Evolutionary conservation across 2,797 vertebrate species (phyloP).

Genomic region (Poliocrania exsul): DNA sequence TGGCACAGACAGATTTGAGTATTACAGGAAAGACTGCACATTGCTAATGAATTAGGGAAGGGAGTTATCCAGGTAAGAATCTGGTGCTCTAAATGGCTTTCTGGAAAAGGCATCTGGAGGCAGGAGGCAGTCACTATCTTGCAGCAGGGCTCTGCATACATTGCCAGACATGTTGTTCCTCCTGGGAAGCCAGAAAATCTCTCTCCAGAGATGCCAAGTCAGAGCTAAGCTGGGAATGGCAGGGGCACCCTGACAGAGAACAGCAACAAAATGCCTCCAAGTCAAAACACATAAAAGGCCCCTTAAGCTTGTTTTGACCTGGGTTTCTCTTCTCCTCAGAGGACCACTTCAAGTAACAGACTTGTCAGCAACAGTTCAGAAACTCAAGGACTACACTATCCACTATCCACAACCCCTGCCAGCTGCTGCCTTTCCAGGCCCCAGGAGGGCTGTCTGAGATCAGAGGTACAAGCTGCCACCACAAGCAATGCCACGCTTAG

Average conservation of each 20-base stretch:
- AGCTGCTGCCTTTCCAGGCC: background rate
- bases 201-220: background rate
- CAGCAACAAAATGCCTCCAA: slow-evolving; percentile 8
- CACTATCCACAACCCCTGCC: background rate
- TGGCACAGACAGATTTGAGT: background rate
- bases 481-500: background rate
- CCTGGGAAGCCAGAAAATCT: background rate
- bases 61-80: background rate
- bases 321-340: background rate
- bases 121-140: background rate
- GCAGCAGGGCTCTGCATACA: background rate
- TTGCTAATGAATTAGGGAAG: slow-evolving; percentile 16
- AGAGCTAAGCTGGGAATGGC: background rate
- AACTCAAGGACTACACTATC: background rate
- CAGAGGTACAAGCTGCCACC: background rate
- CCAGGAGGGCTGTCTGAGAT: background rate
- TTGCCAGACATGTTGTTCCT: background rate
- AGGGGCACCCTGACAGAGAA: background rate
- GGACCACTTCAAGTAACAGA: background rate
- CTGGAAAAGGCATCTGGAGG: slow-evolving; percentile 43
- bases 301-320: background rate
- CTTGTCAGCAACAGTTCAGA: background rate
- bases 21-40: background rate
- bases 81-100: slow-evolving; percentile 35
- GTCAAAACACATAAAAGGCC: background rate